Base-by-base conservation (phyloP, 2,113 vertebrate species). In the Trematocara unimaculatum region DNA sequence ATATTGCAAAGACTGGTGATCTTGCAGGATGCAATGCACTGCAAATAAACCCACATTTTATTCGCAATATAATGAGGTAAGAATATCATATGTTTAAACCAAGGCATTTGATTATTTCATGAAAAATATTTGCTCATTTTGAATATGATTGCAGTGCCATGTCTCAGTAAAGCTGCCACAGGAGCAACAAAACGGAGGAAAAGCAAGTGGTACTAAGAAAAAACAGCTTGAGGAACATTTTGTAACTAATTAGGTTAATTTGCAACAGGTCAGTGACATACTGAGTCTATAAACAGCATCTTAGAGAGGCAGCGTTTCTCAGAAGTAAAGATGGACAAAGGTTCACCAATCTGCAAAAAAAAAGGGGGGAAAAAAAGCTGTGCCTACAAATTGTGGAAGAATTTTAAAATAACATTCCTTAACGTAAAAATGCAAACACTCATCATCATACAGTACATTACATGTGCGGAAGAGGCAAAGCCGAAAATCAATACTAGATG, bases 41-140 rank as follows among this genome's bases (percentile, higher is more conserved):
- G 18, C 11, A 67, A 38, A 67, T 67, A 0, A 38, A 0, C 18
- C 18, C 33, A 67, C 6, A 67, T 20, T 67, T 67, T 67, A 20
- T 20, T 67, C 33, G 13, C 11, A 67, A 38, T 67, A 67, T 13
- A 67, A 20, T 38, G n/a, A 38, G 62, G 18, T 20, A 67, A 38
- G 13, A 38, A 38, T 67, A 67, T 64, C 60, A 38, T 13, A 38
- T 38, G 33, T 3, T 38, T 67, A 38, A 67, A 38, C 60, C 60
- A 67, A 67, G 60, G 6, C 18, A 67, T 67, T 20, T 38, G 10
- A 67, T 67, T 67, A 67, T 1, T 67, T 67, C 10, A 38, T 67
- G 33, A 64, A 38, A 67, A 67, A 38, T 67, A 67, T 67, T 67
- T 38, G 33, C 33, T 38, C 60, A 38, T 67, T 67, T 38, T 14